These are phyloP conservation scores for Acomys russatus DNA, from an alignment of 2,797 vertebrate genomes.

Conservation along the genomic window DNA sequence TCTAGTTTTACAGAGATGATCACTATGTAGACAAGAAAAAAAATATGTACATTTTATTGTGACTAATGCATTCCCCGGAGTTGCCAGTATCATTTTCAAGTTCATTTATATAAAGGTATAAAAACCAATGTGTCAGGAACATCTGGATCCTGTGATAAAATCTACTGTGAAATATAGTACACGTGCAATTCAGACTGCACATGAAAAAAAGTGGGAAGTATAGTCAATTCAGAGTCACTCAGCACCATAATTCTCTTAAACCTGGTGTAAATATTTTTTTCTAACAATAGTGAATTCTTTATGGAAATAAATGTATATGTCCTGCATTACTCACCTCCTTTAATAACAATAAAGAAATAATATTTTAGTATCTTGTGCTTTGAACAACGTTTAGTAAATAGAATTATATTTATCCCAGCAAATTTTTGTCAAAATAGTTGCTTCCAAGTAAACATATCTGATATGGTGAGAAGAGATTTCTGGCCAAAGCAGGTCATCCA, in stretches of 20 bases:
- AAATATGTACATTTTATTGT: constrained; percentile 78
- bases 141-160: constrained; percentile 77
- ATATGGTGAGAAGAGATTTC: constrained; percentile 36
- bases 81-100: constrained; percentile 77
- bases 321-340: background rate
- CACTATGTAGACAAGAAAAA: constrained; percentile 64
- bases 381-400: background rate
- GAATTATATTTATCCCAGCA: background rate
- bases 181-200: constrained; percentile 40
- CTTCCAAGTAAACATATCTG: constrained; percentile 52
- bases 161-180: constrained; percentile 71
- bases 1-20: constrained; percentile 74
- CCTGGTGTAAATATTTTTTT: background rate
- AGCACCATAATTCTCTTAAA: constrained; percentile 38
- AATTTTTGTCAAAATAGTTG: constrained; percentile 61
- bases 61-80: constrained; percentile 71
- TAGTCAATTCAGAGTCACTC: constrained; percentile 39
- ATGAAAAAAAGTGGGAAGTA: constrained; percentile 67
- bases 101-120: constrained; percentile 68
- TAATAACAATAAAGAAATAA: background rate
- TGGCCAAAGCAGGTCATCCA: constrained; percentile 70
- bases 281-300: constrained; percentile 2
- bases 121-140: constrained; percentile 73
- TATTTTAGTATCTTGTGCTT: background rate
- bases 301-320: background rate